Conservation (phyloP, 2,797 vertebrate species). For the Chelidonichthys spinosus region DNA sequence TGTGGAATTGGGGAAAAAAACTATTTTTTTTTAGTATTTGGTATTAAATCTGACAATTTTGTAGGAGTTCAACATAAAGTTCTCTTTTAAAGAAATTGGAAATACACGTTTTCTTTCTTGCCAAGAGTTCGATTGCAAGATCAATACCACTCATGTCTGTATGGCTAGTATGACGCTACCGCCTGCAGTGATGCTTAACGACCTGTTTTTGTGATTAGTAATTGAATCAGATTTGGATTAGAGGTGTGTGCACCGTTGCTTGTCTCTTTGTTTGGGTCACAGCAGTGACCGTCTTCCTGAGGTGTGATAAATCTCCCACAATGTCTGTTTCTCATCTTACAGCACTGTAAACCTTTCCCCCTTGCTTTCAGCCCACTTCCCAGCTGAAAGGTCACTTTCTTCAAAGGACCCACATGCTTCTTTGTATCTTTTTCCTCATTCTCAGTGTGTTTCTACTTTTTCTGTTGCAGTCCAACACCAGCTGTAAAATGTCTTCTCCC, state of each 20-base stretch:
- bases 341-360: constrained; percentile 33
- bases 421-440: constrained; percentile 42
- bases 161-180: neutral
- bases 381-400: constrained; percentile 60
- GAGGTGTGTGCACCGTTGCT: constrained; percentile 25
- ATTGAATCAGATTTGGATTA: constrained; percentile 9
- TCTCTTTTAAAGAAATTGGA: neutral
- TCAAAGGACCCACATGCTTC: constrained; percentile 35
- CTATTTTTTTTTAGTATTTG: neutral
- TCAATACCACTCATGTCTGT: neutral
- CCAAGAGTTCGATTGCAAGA: neutral
- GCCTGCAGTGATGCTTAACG: constrained; percentile 15
- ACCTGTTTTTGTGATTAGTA: constrained; percentile 13
- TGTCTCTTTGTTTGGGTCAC: constrained; percentile 50
- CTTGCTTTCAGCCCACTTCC: constrained; percentile 44
- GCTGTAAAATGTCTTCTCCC: constrained; percentile 35
- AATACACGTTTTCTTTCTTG: neutral
- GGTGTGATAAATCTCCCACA: constrained; percentile 56
- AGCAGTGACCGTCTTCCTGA: constrained; percentile 46
- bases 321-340: constrained; percentile 40
- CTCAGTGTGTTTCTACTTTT: constrained; percentile 46
- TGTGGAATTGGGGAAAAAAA: neutral
- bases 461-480: constrained; percentile 40
- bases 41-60: neutral
- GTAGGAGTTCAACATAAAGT: neutral